Evolutionary conservation across 2,797 vertebrate species (phyloP).

Genomic region (Semotilus atromaculatus): DNA sequence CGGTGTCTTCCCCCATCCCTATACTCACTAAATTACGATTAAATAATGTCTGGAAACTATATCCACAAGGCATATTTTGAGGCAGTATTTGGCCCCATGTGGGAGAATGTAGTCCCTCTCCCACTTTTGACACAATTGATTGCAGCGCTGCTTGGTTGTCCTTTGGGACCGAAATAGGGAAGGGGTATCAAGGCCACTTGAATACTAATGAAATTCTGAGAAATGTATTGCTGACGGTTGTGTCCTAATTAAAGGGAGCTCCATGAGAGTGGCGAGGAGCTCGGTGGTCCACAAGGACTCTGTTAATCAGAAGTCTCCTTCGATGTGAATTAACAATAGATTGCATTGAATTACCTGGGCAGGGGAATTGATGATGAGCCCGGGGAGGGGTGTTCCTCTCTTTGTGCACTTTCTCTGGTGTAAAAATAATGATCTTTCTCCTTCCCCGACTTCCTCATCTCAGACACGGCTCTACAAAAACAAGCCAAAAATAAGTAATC

Average conservation of each 20-base stretch:
- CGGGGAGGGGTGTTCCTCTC: slow-evolving; percentile 11
- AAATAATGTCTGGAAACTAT: not conserved
- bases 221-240: slow-evolving; percentile 55
- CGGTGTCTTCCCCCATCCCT: not conserved
- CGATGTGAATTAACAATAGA: slow-evolving; percentile 53
- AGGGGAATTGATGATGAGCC: slow-evolving; percentile 39
- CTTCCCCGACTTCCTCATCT: not conserved
- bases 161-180: slow-evolving; percentile 31
- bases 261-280: slow-evolving; percentile 27
- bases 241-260: slow-evolving; percentile 54
- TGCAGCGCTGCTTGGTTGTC: slow-evolving; percentile 17
- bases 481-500: slow-evolving; percentile 1
- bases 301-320: slow-evolving; percentile 57
- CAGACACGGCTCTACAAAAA: not conserved
- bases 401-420: slow-evolving; percentile 15
- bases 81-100: slow-evolving; percentile 1
- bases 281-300: slow-evolving; percentile 46
- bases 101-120: slow-evolving; percentile 1
- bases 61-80: slow-evolving; percentile 3
- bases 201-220: slow-evolving; percentile 54
- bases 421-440: slow-evolving; percentile 28
- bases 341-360: slow-evolving; percentile 39
- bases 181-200: slow-evolving; percentile 48
- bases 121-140: slow-evolving; percentile 40
- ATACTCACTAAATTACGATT: not conserved